Conservation (phyloP, 2,797 vertebrate genomes). For the Heteromormyrus szaboi region DNA sequence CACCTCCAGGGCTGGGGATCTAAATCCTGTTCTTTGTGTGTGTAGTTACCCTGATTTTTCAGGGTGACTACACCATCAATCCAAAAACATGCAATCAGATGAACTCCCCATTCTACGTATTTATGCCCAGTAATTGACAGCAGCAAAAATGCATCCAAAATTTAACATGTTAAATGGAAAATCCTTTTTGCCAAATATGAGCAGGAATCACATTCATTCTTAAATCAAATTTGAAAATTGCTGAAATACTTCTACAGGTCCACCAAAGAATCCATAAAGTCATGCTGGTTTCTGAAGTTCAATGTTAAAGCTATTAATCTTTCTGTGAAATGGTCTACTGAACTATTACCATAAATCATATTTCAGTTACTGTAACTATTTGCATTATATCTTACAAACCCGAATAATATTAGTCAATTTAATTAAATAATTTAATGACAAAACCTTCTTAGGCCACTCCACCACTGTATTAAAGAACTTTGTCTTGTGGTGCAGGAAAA, state of each 20-base stretch:
- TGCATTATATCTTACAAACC: not conserved
- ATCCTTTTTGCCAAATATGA: not conserved
- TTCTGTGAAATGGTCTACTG: not conserved
- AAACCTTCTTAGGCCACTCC: not conserved
- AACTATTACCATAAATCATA: not conserved
- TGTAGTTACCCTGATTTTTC: not conserved
- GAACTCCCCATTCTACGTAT: not conserved
- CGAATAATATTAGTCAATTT: not conserved
- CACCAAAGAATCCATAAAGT: not conserved
- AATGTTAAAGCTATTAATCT: not conserved
- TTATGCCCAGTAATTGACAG: not conserved
- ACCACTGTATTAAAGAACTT: not conserved
- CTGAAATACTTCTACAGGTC: not conserved
- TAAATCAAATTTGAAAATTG: not conserved
- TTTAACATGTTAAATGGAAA: not conserved
- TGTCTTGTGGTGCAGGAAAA: not conserved
- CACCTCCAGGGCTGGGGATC: not conserved
- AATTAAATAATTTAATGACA: not conserved
- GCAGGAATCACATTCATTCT: not conserved
- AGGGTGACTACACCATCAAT: not conserved
- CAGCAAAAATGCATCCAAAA: not conserved
- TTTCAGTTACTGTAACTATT: not conserved
- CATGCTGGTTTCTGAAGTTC: not conserved
- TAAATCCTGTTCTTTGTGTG: not conserved
- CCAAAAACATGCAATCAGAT: not conserved